Conservation (phyloP, 2,113 vertebrate genomes). For the Cygnus buccinator region DNA sequence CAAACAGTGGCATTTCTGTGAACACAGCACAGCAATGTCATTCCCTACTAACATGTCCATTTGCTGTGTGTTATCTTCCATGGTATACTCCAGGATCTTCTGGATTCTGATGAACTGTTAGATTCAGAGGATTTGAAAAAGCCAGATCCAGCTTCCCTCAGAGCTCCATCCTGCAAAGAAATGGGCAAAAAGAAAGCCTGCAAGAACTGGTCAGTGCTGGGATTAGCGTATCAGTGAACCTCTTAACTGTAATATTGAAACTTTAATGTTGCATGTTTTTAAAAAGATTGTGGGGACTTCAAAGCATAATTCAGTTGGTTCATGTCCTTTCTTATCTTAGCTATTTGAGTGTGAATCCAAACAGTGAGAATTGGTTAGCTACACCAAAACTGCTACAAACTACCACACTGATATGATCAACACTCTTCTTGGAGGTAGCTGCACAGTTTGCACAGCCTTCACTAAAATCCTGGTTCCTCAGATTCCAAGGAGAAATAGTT, state of each 20-base stretch:
- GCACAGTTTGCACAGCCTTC: neutral
- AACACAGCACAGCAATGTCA: neutral
- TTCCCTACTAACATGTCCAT: neutral
- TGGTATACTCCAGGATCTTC: conserved; percentile 82
- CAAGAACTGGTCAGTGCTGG: conserved; percentile 90
- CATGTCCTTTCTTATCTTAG: neutral
- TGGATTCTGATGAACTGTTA: conserved; percentile 92
- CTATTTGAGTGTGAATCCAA: neutral
- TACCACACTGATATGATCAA: rapidly evolving
- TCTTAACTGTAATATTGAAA: neutral
- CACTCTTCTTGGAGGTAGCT: neutral
- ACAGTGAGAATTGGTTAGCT: neutral
- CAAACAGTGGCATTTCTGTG: neutral
- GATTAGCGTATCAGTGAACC: rapidly evolving
- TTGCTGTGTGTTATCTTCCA: neutral
- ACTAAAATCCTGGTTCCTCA: neutral
- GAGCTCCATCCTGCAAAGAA: conserved; percentile 84
- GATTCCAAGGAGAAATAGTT: neutral
- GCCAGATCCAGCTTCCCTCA: conserved; percentile 87
- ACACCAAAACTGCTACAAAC: neutral
- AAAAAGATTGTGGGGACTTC: neutral
- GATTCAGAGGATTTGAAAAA: conserved; percentile 93
- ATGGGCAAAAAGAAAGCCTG: conserved; percentile 91
- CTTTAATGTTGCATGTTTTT: neutral
- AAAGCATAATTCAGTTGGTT: neutral